These are phyloP conservation scores for Sinocyclocheilus maitianheensis DNA, from an alignment of 2,113 vertebrate genomes.

Conservation along the genomic window DNA sequence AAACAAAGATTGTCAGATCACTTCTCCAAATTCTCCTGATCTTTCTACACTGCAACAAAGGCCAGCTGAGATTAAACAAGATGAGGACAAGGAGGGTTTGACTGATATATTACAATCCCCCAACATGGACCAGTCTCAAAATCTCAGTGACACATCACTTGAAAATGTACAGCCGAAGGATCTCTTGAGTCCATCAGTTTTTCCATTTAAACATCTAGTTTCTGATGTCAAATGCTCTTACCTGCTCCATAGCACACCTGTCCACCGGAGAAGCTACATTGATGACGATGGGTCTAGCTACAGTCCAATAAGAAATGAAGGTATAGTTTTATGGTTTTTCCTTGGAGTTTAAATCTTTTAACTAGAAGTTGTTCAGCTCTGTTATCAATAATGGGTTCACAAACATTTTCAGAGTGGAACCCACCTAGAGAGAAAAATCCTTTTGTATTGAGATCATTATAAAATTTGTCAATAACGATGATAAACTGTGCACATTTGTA, in stretches of 20 bases:
- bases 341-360: not conserved
- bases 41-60: constrained; percentile 86
- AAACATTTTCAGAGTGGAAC: not conserved
- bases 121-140: constrained; percentile 3
- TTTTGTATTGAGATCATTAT: not conserved
- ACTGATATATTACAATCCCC: constrained; percentile 55
- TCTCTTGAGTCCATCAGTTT: constrained; percentile 64
- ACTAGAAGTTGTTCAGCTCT: not conserved
- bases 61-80: constrained; percentile 62
- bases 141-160: constrained; percentile 35
- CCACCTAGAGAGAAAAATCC: not conserved
- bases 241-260: constrained; percentile 84
- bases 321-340: constrained; percentile 64
- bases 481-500: not conserved
- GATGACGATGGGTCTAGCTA: constrained; percentile 73
- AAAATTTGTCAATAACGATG: not conserved
- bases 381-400: not conserved
- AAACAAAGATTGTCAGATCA: constrained; percentile 67
- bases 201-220: constrained; percentile 59
- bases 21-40: constrained; percentile 80
- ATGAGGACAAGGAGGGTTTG: constrained; percentile 62
- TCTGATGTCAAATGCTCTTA: constrained; percentile 65
- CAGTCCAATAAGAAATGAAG: constrained; percentile 81
- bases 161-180: constrained; percentile 48
- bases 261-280: constrained; percentile 69